A percentile compares a stretch with the other conserved stretches of the same genome.
Conservation (phyloP, 2,113 vertebrate genomes). For the Epinephelus fuscoguttatus region DNA sequence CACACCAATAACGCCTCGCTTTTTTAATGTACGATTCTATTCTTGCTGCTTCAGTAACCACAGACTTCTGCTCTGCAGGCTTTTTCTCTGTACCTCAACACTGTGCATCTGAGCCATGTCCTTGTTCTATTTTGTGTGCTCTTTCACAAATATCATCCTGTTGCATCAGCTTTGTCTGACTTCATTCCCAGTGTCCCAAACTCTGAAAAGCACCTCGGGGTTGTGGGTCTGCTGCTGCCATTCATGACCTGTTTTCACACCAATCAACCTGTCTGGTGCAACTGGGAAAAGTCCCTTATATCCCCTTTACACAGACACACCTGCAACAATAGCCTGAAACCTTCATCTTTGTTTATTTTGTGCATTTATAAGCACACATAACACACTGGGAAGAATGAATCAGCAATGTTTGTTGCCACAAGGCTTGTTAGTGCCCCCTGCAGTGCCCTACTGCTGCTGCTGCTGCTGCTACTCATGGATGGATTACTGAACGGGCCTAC, state of each 20-base stretch:
- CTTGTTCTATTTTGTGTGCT: constrained; percentile 58
- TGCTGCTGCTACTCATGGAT: no score
- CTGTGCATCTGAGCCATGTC: constrained; percentile 61
- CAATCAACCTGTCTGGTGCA: constrained; percentile 80
- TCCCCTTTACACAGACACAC: constrained; percentile 54
- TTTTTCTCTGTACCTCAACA: constrained; percentile 58
- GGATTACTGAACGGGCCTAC: no score
- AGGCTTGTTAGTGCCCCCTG: background rate
- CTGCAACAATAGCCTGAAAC: constrained; percentile 78
- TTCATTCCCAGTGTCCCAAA: constrained; percentile 51
- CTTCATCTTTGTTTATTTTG: constrained; percentile 25
- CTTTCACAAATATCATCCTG: constrained; percentile 77
- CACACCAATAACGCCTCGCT: constrained; percentile 58
- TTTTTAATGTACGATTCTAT: constrained; percentile 73
- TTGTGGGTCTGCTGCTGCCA: constrained; percentile 75
- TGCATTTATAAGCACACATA: background rate
- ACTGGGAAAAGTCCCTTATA: constrained; percentile 59
- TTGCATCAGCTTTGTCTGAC: constrained; percentile 75
- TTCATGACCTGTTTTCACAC: constrained; percentile 82
- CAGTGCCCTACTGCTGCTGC: background rate
- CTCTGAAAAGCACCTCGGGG: constrained; percentile 60
- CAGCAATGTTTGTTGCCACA: constrained; percentile 1
- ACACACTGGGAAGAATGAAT: background rate
- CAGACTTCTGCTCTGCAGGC: constrained; percentile 19
- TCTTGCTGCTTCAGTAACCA: constrained; percentile 38